A percentile compares a stretch with the other conserved stretches of the same genome.
These are phyloP conservation scores for Thera britannica DNA, from an alignment of 2,888 invertebrate genomes.

Conservation along the genomic window DNA sequence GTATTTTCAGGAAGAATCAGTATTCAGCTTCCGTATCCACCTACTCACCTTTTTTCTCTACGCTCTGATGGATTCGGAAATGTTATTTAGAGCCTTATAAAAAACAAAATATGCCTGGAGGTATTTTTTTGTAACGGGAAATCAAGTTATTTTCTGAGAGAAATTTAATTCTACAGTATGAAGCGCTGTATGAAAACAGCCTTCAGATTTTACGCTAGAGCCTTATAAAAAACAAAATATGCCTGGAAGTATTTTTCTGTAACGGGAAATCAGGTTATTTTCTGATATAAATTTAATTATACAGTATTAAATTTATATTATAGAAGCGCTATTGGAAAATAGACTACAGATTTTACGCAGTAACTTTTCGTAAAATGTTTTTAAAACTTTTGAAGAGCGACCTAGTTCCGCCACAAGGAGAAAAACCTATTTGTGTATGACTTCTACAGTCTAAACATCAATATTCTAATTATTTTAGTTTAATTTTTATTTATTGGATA, in stretches of 20 bases:
- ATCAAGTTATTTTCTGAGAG: background rate
- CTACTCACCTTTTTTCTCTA: conserved; percentile 16
- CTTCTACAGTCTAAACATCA: too few species aligned
- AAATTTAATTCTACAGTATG: background rate
- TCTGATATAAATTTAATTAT: background rate
- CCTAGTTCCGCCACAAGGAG: too few species aligned
- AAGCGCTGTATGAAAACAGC: background rate
- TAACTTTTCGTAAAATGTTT: too few species aligned
- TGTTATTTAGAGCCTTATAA: conserved; percentile 3
- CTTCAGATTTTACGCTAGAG: background rate
- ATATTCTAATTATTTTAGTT: too few species aligned
- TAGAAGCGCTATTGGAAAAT: background rate
- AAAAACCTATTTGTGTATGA: too few species aligned
- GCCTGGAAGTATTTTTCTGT: background rate
- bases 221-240: background rate
- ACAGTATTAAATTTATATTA: background rate
- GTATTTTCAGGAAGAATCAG: conserved; percentile 23
- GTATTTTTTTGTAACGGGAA: background rate
- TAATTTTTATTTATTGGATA: too few species aligned
- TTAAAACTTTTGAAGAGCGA: too few species aligned
- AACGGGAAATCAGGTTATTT: background rate
- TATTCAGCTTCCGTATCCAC: conserved; percentile 20
- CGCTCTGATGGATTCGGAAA: conserved; percentile 11
- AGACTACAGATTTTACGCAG: background rate
- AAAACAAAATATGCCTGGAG: background rate